Percentiles rank a stretch among this genome's conserved stretches.
Conservation (phyloP, 2,797 vertebrate species). For the Phrynocephalus vlangalii region DNA sequence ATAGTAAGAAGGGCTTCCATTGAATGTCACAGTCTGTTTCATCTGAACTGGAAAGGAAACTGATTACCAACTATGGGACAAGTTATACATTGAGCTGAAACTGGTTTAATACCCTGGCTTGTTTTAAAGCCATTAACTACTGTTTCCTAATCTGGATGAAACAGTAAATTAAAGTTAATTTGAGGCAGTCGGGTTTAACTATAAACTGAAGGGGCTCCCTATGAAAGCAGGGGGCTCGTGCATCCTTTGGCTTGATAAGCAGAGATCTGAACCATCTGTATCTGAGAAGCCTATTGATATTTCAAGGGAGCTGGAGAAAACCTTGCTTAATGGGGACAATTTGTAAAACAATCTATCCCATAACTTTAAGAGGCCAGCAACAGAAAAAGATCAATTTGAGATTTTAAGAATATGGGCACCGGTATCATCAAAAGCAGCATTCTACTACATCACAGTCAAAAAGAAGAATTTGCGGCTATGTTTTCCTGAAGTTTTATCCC, state of each 20-base stretch:
- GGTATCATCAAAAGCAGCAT: too few relatives aligned
- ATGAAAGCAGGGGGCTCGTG: background rate
- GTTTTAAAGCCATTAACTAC: background rate
- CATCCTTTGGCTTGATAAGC: too few relatives aligned
- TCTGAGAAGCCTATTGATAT: background rate
- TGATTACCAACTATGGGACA: background rate
- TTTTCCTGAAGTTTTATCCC: too few relatives aligned
- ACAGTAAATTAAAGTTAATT: background rate
- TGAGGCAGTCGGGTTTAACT: background rate
- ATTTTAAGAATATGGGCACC: too few relatives aligned
- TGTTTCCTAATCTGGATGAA: background rate
- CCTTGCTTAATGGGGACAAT: background rate
- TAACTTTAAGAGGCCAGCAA: too few relatives aligned
- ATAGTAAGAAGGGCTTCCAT: background rate
- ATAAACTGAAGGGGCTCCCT: background rate
- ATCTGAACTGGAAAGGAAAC: background rate
- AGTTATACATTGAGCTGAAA: background rate
- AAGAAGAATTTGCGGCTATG: too few relatives aligned
- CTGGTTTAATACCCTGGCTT: background rate
- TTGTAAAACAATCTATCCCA: background rate
- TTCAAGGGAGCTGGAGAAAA: background rate
- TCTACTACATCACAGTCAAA: too few relatives aligned
- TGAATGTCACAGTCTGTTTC: background rate
- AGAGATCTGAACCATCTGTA: background rate
- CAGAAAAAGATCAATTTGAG: too few relatives aligned